phyloP scores from a whole-genome alignment of 2,113 vertebrate genomes.

The Girardinichthys multiradiatus region DNA sequence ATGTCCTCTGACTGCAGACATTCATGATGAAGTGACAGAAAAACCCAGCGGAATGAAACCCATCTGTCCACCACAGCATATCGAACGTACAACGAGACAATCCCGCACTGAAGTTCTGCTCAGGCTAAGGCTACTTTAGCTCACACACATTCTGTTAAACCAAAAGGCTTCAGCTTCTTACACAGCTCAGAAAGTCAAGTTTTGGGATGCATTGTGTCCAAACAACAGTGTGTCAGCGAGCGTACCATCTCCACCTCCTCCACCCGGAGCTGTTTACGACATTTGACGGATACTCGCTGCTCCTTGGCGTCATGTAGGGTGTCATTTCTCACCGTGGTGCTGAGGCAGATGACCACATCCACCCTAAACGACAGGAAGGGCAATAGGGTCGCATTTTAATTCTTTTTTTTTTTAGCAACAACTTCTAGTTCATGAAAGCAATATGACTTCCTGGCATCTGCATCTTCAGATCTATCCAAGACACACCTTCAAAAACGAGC shows the following conservation, averaged over 20 bases:
- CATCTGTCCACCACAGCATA: neutral
- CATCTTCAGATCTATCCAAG: neutral
- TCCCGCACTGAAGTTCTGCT: too few species aligned
- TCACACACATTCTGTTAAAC: neutral
- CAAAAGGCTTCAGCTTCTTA: neutral
- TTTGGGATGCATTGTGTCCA: conserved; percentile 7
- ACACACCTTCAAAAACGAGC: neutral
- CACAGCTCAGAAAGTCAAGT: neutral
- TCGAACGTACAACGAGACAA: neutral
- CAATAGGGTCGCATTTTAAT: too few species aligned
- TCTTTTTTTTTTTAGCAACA: neutral
- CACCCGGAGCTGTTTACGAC: conserved; percentile 93
- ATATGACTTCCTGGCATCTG: neutral
- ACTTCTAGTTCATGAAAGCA: neutral
- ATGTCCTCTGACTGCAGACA: conserved; percentile 90
- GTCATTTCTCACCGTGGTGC: conserved; percentile 95
- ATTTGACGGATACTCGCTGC: conserved; percentile 95
- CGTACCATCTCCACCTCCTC: conserved; percentile 96
- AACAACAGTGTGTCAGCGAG: neutral
- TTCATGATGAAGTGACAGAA: neutral
- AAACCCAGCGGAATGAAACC: neutral
- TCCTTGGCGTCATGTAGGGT: conserved; percentile 94
- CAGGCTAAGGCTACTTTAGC: too few species aligned
- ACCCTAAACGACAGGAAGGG: conserved; percentile 79
- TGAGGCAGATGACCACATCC: conserved; percentile 96